Percentiles rank a stretch among this genome's conserved stretches.
These are phyloP conservation scores for Podarcis siculus DNA, from an alignment of 2,797 vertebrate genomes.

Conservation along the genomic window DNA sequence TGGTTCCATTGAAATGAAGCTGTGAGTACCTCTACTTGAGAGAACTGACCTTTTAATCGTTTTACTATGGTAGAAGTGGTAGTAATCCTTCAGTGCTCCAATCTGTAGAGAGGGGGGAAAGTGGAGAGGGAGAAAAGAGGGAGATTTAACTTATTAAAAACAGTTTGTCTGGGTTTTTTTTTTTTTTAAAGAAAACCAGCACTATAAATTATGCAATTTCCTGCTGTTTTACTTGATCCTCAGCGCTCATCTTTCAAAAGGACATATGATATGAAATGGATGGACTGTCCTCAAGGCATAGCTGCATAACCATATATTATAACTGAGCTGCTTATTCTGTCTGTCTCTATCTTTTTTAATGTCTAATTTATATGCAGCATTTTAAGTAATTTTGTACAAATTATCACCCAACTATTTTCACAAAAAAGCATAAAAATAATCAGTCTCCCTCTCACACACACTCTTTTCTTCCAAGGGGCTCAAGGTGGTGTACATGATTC, in stretches of 20 bases:
- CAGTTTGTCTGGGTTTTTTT: conserved; percentile 51
- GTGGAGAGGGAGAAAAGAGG: conserved; percentile 30
- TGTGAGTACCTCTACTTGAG: conserved; percentile 94
- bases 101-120: conserved; percentile 82
- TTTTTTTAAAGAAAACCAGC: conserved; percentile 57
- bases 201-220: conserved; percentile 82
- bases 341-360: conserved; percentile 76
- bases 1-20: conserved; percentile 99
- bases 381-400: conserved; percentile 76
- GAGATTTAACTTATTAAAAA: conserved; percentile 63
- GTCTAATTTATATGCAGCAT: conserved; percentile 82
- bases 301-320: conserved; percentile 73
- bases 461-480: no score
- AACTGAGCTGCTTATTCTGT: conserved; percentile 71
- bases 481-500: no score
- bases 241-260: conserved; percentile 81
- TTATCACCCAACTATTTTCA: conserved; percentile 66
- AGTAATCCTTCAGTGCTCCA: conserved; percentile 95
- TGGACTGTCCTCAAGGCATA: conserved; percentile 76
- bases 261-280: conserved; percentile 78
- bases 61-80: conserved; percentile 98
- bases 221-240: conserved; percentile 76
- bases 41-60: conserved; percentile 98
- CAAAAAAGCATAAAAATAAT: conserved; percentile 63
- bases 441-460: no score